These are phyloP conservation scores for Nymphalis io DNA, from an alignment of 1,140 invertebrate genomes.

Conservation along the genomic window DNA sequence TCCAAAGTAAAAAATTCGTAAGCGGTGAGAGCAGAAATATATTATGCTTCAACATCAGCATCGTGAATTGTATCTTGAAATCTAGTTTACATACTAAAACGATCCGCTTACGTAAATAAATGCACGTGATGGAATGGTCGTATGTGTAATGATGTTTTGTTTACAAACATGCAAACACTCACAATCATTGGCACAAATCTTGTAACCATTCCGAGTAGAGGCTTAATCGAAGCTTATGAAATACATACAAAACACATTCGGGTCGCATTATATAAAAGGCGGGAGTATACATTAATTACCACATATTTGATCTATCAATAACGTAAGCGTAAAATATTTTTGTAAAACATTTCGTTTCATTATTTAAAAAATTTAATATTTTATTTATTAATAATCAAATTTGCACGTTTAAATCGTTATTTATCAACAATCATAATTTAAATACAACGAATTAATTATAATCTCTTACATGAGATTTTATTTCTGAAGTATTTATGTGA, in stretches of 20 bases:
- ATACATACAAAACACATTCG: not conserved
- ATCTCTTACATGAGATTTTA: no score
- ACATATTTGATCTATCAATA: not conserved
- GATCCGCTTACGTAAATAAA: constrained; percentile 19
- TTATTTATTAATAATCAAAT: no score
- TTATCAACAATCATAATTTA: no score
- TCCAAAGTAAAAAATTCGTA: no score
- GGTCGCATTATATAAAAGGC: not conserved
- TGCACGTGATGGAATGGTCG: constrained; percentile 25
- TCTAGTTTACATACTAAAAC: constrained; percentile 22
- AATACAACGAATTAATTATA: no score
- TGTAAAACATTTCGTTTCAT: no score
- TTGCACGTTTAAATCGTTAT: no score
- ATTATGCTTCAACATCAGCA: no score
- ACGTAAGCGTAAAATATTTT: no score
- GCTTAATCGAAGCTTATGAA: constrained; percentile 5
- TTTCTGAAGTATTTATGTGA: no score
- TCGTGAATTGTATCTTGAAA: constrained; percentile 16
- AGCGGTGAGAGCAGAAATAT: no score
- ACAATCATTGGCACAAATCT: constrained; percentile 7
- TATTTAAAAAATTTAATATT: no score
- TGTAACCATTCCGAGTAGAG: not conserved
- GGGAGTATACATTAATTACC: not conserved
- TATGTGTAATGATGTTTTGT: constrained; percentile 25
- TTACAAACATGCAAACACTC: constrained; percentile 27